phyloP scores from a whole-genome alignment of 2,797 vertebrate genomes.

The Gadopsis bispinosus region DNA sequence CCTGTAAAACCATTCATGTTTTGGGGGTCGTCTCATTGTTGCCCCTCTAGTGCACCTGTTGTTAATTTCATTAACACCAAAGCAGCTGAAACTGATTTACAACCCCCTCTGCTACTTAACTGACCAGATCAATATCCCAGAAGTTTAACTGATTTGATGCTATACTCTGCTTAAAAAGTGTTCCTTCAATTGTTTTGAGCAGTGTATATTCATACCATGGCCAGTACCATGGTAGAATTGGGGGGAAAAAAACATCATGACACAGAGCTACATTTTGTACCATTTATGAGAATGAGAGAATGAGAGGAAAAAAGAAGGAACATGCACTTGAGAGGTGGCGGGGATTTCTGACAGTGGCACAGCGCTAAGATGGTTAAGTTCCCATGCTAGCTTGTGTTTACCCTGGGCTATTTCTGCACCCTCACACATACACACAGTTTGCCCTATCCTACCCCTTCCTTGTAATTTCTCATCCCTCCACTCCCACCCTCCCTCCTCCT shows the following conservation, averaged over 20 bases:
- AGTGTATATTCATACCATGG: background rate
- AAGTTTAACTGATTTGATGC: no score
- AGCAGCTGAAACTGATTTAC: no score
- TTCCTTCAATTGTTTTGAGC: no score
- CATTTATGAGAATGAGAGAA: constrained; percentile 6
- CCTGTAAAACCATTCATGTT: no score
- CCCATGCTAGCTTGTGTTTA: constrained; percentile 91
- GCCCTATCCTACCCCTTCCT: constrained; percentile 86
- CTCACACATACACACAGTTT: constrained; percentile 82
- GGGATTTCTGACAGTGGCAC: constrained; percentile 71
- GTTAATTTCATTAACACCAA: no score
- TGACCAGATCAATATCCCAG: no score
- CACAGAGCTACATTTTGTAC: background rate
- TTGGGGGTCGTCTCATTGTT: no score
- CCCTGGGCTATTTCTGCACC: constrained; percentile 91
- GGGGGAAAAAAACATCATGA: background rate
- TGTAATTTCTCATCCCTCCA: constrained; percentile 85
- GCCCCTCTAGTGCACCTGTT: no score
- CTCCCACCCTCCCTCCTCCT: constrained; percentile 61
- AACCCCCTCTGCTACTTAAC: no score
- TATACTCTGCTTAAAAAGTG: no score
- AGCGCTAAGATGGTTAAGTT: constrained; percentile 84
- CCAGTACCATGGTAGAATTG: background rate
- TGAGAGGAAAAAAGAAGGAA: background rate
- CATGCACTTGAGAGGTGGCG: constrained; percentile 17